Conservation (phyloP, 2,797 vertebrate species). For the Hydrophis major region DNA sequence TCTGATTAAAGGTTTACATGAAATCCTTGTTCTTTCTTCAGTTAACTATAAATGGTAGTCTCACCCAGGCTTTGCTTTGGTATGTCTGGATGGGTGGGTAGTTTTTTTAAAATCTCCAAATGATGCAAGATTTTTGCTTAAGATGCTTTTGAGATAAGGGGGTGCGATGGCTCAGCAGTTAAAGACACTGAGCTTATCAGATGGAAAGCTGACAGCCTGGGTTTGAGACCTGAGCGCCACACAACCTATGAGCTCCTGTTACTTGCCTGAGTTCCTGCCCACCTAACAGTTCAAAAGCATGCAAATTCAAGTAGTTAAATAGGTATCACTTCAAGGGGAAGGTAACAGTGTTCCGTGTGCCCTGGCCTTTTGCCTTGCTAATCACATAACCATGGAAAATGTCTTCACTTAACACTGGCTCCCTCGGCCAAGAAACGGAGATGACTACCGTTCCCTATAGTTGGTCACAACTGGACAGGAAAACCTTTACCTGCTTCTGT, state of each 20-base stretch:
- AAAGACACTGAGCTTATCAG: background rate
- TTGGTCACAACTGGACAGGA: background rate
- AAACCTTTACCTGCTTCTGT: background rate
- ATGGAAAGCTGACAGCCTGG: background rate
- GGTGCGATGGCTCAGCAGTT: background rate
- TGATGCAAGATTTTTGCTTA: background rate
- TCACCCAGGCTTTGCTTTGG: background rate
- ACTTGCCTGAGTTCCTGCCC: background rate
- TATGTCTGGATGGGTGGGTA: background rate
- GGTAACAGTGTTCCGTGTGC: background rate
- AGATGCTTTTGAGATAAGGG: background rate
- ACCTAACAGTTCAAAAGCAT: background rate
- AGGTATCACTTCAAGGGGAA: background rate
- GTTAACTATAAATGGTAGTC: slow-evolving; percentile 8
- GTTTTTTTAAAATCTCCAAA: background rate
- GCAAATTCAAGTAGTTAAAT: background rate
- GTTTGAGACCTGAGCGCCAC: background rate
- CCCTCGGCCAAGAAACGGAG: background rate
- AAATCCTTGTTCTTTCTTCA: background rate
- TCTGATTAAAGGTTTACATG: background rate
- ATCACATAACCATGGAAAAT: background rate
- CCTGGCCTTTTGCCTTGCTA: background rate
- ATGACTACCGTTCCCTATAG: background rate
- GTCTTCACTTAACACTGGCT: background rate
- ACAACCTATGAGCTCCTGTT: background rate